Conservation (phyloP, 2,113 vertebrate genomes). For the Paramormyrops kingsleyae region DNA sequence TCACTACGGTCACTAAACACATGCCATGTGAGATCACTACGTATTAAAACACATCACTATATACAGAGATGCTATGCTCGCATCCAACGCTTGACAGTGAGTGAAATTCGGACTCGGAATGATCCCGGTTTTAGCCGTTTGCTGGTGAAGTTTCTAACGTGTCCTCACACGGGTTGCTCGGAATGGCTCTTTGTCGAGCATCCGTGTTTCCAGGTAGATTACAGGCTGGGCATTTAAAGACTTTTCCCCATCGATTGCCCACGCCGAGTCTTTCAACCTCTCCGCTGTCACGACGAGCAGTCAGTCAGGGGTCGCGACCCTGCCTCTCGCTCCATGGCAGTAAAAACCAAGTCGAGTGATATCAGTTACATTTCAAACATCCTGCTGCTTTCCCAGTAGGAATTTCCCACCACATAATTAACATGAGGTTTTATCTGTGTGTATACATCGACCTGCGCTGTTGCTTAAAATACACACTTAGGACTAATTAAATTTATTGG, state of each 20-base stretch:
- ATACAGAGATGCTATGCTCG: neutral
- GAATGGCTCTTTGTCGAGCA: neutral
- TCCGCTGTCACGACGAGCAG: neutral
- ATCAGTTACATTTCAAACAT: slow-evolving; percentile 45
- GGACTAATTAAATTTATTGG: neutral
- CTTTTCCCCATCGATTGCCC: neutral
- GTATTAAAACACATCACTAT: slow-evolving; percentile 12
- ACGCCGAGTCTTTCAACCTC: neutral
- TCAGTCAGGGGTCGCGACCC: neutral
- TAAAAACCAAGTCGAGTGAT: slow-evolving; percentile 11
- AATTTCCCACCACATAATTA: slow-evolving; percentile 47
- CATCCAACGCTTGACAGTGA: slow-evolving; percentile 23
- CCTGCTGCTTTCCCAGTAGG: slow-evolving; percentile 29
- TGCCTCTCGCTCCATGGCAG: neutral
- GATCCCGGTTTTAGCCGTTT: neutral
- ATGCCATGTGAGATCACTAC: slow-evolving; percentile 25
- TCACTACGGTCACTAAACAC: slow-evolving; percentile 10
- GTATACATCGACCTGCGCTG: neutral
- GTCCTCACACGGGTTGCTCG: too few species aligned
- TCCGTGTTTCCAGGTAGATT: neutral
- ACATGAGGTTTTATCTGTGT: neutral
- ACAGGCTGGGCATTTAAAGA: neutral
- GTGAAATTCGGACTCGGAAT: slow-evolving; percentile 17
- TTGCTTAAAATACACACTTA: neutral
- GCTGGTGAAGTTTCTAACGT: neutral